phyloP scores from a whole-genome alignment of 2,888 invertebrate species.

The Euspilapteryx auroguttella region DNA sequence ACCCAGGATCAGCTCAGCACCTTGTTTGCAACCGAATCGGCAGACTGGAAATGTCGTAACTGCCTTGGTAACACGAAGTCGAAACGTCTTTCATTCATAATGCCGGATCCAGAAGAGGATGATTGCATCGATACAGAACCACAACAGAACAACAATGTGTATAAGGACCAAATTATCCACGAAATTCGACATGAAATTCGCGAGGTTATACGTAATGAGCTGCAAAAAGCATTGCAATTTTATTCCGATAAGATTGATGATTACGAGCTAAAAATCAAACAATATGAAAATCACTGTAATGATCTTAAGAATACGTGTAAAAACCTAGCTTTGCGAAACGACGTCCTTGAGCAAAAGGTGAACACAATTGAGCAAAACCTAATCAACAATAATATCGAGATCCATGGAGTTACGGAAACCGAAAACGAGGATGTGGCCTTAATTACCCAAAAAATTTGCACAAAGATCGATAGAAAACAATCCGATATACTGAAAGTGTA shows the following conservation, averaged over 20 bases:
- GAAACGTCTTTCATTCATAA: conserved; percentile 8
- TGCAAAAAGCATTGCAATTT: conserved; percentile 7
- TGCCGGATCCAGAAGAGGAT: conserved; percentile 11
- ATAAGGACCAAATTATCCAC: conserved; percentile 2
- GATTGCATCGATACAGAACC: conserved; percentile 11
- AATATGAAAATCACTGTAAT: conserved; percentile 4
- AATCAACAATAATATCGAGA: not conserved
- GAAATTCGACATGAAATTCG: conserved; percentile 6
- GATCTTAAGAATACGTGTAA: conserved; percentile 3
- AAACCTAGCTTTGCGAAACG: not conserved
- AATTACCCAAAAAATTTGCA: no score
- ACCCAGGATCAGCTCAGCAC: conserved; percentile 8
- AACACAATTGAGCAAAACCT: not conserved
- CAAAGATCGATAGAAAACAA: no score
- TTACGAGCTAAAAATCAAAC: conserved; percentile 4
- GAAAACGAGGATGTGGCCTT: not conserved
- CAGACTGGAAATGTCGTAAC: conserved; percentile 9
- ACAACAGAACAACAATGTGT: no score
- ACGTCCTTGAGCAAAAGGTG: not conserved
- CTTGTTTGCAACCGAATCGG: conserved; percentile 8
- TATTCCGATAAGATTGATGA: conserved; percentile 9
- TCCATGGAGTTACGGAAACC: not conserved
- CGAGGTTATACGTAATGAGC: conserved; percentile 5
- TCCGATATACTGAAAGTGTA: no score
- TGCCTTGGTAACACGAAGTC: conserved; percentile 7